Conservation (phyloP, 1,140 invertebrate genomes). For the Drosophila dunni region DNA sequence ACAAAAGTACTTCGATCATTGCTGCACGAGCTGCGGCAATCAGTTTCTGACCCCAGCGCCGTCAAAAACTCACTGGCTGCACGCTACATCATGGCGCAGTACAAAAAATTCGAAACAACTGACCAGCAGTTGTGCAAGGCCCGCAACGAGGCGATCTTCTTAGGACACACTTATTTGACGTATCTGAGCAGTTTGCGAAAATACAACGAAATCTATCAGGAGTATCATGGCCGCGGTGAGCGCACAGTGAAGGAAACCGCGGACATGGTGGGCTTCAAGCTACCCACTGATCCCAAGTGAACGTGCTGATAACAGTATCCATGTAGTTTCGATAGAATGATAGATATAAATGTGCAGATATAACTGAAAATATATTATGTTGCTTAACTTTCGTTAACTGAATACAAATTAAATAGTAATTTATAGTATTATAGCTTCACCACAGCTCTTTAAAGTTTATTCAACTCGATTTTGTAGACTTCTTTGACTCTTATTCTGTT, state of each 20-base stretch:
- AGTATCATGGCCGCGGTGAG: constrained; percentile 92
- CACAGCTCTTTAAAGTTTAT: not conserved
- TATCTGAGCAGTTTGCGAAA: constrained; percentile 89
- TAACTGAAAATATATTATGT: not conserved
- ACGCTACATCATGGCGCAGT: constrained; percentile 89
- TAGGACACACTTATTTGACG: constrained; percentile 90
- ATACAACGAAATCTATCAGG: constrained; percentile 89
- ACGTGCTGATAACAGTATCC: constrained; percentile 34
- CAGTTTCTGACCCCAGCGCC: constrained; percentile 59
- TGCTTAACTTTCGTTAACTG: not conserved
- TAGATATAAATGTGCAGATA: not conserved
- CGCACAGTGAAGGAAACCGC: constrained; percentile 91
- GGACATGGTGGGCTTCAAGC: constrained; percentile 92
- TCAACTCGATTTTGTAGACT: not conserved
- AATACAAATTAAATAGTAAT: too few species aligned
- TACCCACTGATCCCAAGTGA: constrained; percentile 92
- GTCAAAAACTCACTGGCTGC: constrained; percentile 84
- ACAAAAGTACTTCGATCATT: constrained; percentile 72
- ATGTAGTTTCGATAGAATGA: not conserved
- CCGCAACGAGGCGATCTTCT: constrained; percentile 89
- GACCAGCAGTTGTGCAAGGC: constrained; percentile 92
- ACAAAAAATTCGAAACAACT: constrained; percentile 90
- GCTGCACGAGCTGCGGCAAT: constrained; percentile 70
- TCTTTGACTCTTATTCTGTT: not conserved
- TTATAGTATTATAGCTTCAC: too few species aligned